A percentile compares a stretch with the other conserved stretches of the same genome.
These are phyloP conservation scores for Podarcis muralis DNA, from an alignment of 2,113 vertebrate species.

Conservation along the genomic window DNA sequence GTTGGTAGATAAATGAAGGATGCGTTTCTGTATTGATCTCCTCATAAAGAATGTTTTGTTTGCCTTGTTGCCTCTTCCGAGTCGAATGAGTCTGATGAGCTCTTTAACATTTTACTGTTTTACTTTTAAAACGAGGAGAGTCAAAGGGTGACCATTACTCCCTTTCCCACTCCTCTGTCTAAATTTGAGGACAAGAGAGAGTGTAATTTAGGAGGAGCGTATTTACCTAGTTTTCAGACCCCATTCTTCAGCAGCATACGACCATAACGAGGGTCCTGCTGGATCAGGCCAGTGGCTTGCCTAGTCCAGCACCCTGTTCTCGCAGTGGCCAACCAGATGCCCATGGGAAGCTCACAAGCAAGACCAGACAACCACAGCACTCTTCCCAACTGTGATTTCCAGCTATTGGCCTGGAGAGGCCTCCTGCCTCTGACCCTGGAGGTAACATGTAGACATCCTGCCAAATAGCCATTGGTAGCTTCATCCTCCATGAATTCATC, in stretches of 20 bases:
- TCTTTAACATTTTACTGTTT: background rate
- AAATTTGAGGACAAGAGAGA: background rate
- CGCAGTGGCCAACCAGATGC: too few species aligned
- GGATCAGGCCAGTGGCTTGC: too few species aligned
- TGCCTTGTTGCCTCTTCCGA: constrained; percentile 17
- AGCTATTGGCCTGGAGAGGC: too few species aligned
- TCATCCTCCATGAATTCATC: too few species aligned
- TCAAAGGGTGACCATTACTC: background rate
- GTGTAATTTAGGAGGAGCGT: background rate
- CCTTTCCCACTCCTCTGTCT: background rate
- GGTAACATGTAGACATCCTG: too few species aligned
- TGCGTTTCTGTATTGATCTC: constrained; percentile 47
- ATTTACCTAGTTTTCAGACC: background rate
- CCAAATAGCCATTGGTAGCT: too few species aligned
- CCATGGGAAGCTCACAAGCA: too few species aligned
- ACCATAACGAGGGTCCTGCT: too few species aligned
- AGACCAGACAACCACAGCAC: too few species aligned
- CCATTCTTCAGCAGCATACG: background rate
- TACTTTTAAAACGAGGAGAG: constrained; percentile 3
- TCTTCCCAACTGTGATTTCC: too few species aligned
- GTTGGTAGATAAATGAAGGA: constrained; percentile 19
- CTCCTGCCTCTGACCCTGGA: too few species aligned
- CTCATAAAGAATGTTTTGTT: constrained; percentile 34
- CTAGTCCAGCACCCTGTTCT: too few species aligned
- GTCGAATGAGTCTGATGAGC: background rate